phyloP scores from a whole-genome alignment of 2,797 vertebrate species.

The Euphonia xanthogaster region DNA sequence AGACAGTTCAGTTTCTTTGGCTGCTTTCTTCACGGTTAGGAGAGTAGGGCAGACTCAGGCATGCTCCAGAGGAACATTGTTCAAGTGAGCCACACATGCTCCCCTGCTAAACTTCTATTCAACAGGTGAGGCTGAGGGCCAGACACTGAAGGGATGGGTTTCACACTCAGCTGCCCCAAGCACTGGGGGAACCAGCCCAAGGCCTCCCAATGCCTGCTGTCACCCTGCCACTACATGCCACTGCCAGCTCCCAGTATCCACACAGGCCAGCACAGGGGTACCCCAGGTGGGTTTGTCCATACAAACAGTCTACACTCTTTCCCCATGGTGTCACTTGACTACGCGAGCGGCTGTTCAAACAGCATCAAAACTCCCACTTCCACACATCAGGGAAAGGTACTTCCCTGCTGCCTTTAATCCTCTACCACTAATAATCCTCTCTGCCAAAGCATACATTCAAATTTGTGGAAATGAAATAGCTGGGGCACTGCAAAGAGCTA shows the following conservation, averaged over 20 bases:
- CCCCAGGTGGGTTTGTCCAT: accelerated
- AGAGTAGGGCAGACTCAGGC: neutral
- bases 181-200: neutral
- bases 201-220: accelerated
- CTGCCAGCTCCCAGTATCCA: neutral
- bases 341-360: accelerated
- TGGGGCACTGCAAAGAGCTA: neutral
- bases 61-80: accelerated
- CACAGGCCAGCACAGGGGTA: accelerated
- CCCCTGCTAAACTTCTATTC: neutral
- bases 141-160: neutral
- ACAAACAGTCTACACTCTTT: neutral
- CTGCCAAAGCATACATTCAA: neutral
- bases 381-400: neutral
- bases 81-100: neutral
- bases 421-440: neutral
- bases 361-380: accelerated
- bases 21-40: neutral
- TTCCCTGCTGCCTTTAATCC: neutral
- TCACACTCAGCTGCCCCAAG: neutral
- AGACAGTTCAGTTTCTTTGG: neutral
- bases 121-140: neutral
- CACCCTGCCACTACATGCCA: accelerated
- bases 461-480: neutral
- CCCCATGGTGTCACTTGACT: neutral